phyloP scores from a whole-genome alignment of 1,140 invertebrate species.

The Branchinecta lindahli region DNA sequence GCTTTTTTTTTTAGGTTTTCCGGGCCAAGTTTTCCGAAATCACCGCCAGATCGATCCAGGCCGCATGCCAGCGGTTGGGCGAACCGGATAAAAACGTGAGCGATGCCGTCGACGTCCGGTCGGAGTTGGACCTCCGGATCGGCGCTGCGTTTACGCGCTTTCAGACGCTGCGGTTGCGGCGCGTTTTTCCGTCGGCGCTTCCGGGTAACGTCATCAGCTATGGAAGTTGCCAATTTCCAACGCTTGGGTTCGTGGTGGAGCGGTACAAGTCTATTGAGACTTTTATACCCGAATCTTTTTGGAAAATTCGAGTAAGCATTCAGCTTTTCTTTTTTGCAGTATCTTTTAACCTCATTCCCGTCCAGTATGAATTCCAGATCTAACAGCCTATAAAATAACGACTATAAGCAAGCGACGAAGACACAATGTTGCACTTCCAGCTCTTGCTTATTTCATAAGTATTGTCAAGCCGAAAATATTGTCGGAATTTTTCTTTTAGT shows the following conservation, averaged over 20 bases:
- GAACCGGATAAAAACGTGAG: constrained; percentile 66
- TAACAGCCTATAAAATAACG: too few species aligned
- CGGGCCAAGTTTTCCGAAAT: constrained; percentile 97
- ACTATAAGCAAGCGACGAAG: too few species aligned
- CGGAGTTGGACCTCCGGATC: constrained; percentile 90
- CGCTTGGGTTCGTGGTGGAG: constrained; percentile 91
- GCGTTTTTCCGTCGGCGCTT: constrained; percentile 61
- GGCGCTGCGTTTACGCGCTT: constrained; percentile 97
- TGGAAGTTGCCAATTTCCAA: constrained; percentile 95
- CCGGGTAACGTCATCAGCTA: constrained; percentile 77
- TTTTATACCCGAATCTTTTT: constrained; percentile 79
- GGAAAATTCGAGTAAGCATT: constrained; percentile 57
- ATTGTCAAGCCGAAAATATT: too few species aligned
- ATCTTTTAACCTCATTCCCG: constrained; percentile 26
- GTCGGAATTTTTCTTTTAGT: too few species aligned
- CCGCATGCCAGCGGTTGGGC: constrained; percentile 63
- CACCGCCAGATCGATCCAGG: constrained; percentile 49
- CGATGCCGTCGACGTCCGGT: constrained; percentile 88
- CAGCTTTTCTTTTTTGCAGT: constrained; percentile 11
- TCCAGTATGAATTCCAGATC: background rate
- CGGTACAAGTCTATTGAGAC: constrained; percentile 73
- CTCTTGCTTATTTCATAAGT: too few species aligned
- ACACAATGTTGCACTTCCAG: too few species aligned
- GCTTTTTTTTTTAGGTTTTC: constrained; percentile 21
- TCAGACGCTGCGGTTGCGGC: constrained; percentile 78